Evolutionary conservation across 2,888 invertebrate species (phyloP).

Genomic region (Noctua pronuba): DNA sequence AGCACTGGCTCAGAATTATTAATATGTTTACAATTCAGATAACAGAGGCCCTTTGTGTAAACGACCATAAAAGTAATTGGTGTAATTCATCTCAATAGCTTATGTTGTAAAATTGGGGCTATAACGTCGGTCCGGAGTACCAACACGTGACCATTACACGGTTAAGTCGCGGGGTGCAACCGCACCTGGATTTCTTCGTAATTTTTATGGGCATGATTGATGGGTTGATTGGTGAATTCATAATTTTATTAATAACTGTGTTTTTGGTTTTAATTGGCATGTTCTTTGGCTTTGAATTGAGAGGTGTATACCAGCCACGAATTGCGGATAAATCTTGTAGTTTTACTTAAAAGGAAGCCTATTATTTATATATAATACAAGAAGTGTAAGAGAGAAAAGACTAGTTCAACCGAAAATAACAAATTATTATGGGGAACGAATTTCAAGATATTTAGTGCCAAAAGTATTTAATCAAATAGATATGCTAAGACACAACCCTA

Average conservation of each 20-base stretch:
- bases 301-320: constrained; percentile 11
- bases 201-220: constrained; percentile 59
- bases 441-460: too few species aligned
- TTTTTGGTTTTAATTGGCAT: constrained; percentile 27
- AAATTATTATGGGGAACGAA: too few species aligned
- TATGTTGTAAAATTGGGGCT: constrained; percentile 77
- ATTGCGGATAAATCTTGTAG: background rate
- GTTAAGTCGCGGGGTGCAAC: constrained; percentile 67
- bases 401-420: too few species aligned
- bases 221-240: constrained; percentile 56
- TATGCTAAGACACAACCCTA: too few species aligned
- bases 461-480: too few species aligned
- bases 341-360: background rate
- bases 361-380: too few species aligned
- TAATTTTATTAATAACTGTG: constrained; percentile 48
- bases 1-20: constrained; percentile 75
- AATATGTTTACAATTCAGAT: constrained; percentile 83
- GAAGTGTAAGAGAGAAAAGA: too few species aligned
- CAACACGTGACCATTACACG: constrained; percentile 71
- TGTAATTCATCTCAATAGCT: constrained; percentile 84
- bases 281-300: background rate
- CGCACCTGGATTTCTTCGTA: constrained; percentile 62
- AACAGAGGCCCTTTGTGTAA: constrained; percentile 75
- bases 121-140: constrained; percentile 52
- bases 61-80: constrained; percentile 84